Evolutionary conservation across 1,140 invertebrate genomes (phyloP).

Genomic region (Formica exsecta): DNA sequence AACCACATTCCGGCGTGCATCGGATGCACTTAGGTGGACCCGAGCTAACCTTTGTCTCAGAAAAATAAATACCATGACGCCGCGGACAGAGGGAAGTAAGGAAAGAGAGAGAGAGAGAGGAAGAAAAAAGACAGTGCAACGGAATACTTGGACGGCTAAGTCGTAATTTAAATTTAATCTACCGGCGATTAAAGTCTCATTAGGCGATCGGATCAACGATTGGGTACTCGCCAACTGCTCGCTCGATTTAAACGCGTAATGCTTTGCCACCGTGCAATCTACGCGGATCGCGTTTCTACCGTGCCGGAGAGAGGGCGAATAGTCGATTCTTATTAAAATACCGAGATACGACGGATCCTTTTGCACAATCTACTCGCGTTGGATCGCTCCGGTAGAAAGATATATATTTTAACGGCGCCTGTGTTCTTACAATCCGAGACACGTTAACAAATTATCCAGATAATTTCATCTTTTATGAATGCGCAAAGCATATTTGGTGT

Average conservation of each 20-base stretch:
- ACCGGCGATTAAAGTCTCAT: slow-evolving; percentile 68
- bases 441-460: background rate
- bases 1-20: slow-evolving; percentile 49
- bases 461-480: background rate
- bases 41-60: slow-evolving; percentile 36
- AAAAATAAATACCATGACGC: slow-evolving; percentile 35
- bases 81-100: background rate
- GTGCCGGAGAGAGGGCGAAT: slow-evolving; percentile 2
- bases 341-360: slow-evolving; percentile 52
- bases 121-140: background rate
- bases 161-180: slow-evolving; percentile 65
- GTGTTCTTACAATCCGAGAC: background rate
- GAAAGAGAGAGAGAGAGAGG: background rate
- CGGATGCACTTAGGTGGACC: slow-evolving; percentile 19
- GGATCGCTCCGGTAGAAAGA: background rate
- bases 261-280: slow-evolving; percentile 56
- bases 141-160: slow-evolving; percentile 19
- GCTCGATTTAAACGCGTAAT: slow-evolving; percentile 57
- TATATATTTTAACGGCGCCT: background rate
- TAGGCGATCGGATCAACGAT: slow-evolving; percentile 64
- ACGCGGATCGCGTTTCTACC: slow-evolving; percentile 50
- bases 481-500: background rate
- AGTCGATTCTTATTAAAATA: slow-evolving; percentile 65
- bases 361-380: slow-evolving; percentile 1
- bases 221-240: slow-evolving; percentile 36